Base-by-base conservation (phyloP, 2,113 vertebrate genomes). In the Ondatra zibethicus region DNA sequence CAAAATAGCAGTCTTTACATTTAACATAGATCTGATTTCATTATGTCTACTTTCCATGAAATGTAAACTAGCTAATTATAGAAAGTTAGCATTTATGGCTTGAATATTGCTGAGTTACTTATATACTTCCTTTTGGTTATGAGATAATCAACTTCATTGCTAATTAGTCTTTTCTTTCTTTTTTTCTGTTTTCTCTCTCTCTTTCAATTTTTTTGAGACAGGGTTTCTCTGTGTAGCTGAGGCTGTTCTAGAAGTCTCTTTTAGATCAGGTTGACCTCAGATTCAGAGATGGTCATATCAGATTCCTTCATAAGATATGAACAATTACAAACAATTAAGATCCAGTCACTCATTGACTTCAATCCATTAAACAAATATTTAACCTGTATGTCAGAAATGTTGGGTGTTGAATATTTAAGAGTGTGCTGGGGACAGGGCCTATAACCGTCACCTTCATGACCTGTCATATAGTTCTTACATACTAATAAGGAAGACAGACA, bases 121-220 rank as follows among this genome's bases (percentile, higher is more conserved):
- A 75, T 63, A 88, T 52, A 23, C 23, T 93, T 92, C n/a, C 72
- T 73, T 95, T 50, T 88, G 81, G 52, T 61, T 95, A 31, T 77
- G 61, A 94, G 65, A 91, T 52, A 94, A 81, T 88, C 47, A 87
- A 58, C 33, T 92, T 55, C 95, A 78, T 82, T 91, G 61, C 96
- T 72, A 93, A 89, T 58, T 73, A 95, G 25, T 14, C 27, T 86
- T 92, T 93, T 80, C 27, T 17, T 65, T 65, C 29, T 33, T 68
- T 27, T 25, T 16, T 33, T 70, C 16, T 17, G 14, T 5, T 36
- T 31, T 70, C 7, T 70, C 13, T 70, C 13, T 70, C 27, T 70
- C 27, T 31, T 68, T 13, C 36, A 36, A 36, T 6, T 70, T 36
- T 68, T 70, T 36, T 7, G 13, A 70, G 68, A 70, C 68, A 70